Evolutionary conservation across 2,113 vertebrate species (phyloP).

Genomic region (Sander lucioperca): DNA sequence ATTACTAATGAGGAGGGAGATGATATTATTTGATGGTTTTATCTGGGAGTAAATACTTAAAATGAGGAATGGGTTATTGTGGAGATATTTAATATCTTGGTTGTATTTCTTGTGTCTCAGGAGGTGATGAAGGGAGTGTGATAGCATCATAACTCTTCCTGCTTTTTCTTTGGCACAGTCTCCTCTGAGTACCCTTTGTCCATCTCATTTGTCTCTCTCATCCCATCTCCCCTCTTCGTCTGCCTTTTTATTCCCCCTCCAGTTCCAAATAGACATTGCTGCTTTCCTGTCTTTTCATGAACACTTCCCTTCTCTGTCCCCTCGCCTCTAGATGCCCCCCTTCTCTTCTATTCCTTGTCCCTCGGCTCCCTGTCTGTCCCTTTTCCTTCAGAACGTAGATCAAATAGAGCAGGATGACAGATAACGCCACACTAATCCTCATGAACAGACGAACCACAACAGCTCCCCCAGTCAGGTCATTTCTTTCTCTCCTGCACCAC

Average conservation of each 20-base stretch:
- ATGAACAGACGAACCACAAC: slow-evolving; percentile 50
- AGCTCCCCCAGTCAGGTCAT: slow-evolving; percentile 59
- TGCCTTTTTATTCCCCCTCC: neutral
- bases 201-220: slow-evolving; percentile 26
- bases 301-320: slow-evolving; percentile 16
- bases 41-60: slow-evolving; percentile 25
- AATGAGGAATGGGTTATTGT: slow-evolving; percentile 26
- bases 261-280: slow-evolving; percentile 4
- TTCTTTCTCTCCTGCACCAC: slow-evolving; percentile 18
- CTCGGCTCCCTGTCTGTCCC: slow-evolving; percentile 56
- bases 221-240: neutral
- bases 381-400: slow-evolving; percentile 67
- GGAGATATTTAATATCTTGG: slow-evolving; percentile 24
- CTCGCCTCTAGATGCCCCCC: slow-evolving; percentile 40
- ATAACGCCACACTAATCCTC: slow-evolving; percentile 63
- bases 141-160: slow-evolving; percentile 37
- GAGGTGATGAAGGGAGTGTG: slow-evolving; percentile 35
- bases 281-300: slow-evolving; percentile 41
- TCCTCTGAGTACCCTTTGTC: slow-evolving; percentile 8
- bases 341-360: slow-evolving; percentile 33
- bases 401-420: slow-evolving; percentile 67
- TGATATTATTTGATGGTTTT: slow-evolving; percentile 25
- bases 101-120: slow-evolving; percentile 26
- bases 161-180: slow-evolving; percentile 14
- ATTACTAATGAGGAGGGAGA: slow-evolving; percentile 25